These are phyloP conservation scores for Tragopan temminckii DNA, from an alignment of 2,797 vertebrate genomes.

Conservation along the genomic window DNA sequence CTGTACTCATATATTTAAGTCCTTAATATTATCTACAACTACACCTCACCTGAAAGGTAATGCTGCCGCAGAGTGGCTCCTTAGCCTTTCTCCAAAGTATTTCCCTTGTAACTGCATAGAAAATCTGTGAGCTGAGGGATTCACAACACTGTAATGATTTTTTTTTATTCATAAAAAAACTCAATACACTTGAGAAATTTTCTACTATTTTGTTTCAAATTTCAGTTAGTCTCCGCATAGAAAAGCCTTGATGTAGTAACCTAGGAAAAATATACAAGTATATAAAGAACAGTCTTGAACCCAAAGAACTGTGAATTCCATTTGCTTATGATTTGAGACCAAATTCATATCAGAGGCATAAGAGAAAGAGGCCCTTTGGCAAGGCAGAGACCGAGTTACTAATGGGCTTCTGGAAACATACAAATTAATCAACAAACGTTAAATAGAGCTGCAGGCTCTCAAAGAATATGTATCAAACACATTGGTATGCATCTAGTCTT, in stretches of 20 bases:
- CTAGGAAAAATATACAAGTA: neutral
- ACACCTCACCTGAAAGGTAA: neutral
- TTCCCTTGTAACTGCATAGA: neutral
- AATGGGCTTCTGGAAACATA: neutral
- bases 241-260: neutral
- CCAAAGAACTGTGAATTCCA: neutral
- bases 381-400: neutral
- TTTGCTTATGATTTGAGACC: neutral
- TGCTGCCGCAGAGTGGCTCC: rapidly evolving
- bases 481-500: neutral
- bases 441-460: neutral
- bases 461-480: neutral
- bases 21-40: neutral
- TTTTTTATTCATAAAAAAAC: neutral
- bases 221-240: neutral
- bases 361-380: neutral
- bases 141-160: neutral
- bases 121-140: neutral
- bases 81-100: neutral
- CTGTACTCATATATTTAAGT: neutral
- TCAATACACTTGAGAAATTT: neutral
- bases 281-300: neutral
- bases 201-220: neutral
- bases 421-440: neutral
- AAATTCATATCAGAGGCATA: neutral